Evolutionary conservation across 2,888 invertebrate genomes (phyloP), one percentile per base, ranked within the genome.

Genomic region (Pachliopta kotzebuea): DNA sequence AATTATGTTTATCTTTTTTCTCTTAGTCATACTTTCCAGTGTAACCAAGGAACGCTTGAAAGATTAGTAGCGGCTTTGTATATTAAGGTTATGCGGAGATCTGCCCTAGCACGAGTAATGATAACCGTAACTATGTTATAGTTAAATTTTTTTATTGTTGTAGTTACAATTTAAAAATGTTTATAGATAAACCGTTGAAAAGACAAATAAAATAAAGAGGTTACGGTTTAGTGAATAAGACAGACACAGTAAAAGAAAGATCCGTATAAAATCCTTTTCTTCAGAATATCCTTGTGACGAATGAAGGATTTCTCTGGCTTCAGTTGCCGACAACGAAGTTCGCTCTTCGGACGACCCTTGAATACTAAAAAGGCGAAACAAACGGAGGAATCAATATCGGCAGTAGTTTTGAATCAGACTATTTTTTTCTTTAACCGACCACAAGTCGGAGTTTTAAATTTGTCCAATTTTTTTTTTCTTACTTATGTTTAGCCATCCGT

Each of bases 311-410:
- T 64, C 68, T 68, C 66, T 63, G 67, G 60, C 42, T 70, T 60
- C 56, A 67, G 65, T 62, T 58, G 62, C 66, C 72, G 69, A 71
- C 70, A 63, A 67, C 63, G 56, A 49, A 58, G 64, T 68, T 66
- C 62, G 66, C 67, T 57, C 63, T 54, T 23, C 42, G 54, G 60
- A 71, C 74, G 74, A 68, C 69, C 59, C 69, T 70, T 70, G 78
- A 76, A 79, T 78, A 71, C 60, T 60, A 73, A 79, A 70, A 67
- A 71, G 60, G 62, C 63, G 67, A 71, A 71, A 67, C 68, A 63
- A 71, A 67, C 68, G 60, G 53, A 62, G 62, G 70, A 73, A 77
- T 77, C 77, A 71, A 78, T 77, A 76, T 63, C 56, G 58, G 57
- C 65, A 62, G 56, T 53, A 23, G 58, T 57, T 23, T 60, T 26